Evolutionary conservation across 2,797 vertebrate species (phyloP), one percentile per base, ranked within the genome.

Genomic region (Takifugu rubripes): DNA sequence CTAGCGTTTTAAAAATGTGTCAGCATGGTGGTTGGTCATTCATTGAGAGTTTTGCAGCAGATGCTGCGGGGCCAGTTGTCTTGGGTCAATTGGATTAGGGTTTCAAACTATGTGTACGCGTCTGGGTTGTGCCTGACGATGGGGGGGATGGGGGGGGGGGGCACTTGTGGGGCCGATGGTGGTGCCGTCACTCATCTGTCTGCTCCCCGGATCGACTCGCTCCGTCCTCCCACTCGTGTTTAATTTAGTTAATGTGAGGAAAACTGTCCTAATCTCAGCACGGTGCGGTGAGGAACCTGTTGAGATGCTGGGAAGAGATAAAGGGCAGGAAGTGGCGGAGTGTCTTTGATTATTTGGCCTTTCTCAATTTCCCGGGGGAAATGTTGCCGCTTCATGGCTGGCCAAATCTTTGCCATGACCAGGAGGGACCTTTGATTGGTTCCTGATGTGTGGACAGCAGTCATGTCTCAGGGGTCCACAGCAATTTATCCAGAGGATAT

Each of bases 261-360:
- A 71, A 76, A 43, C 52, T 24, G 6, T 31, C 59, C 62, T 77
- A 59, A 66, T 59, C 61, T 83, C 68, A 48, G 75, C 62, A 14
- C 53, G 29, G 64, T 27, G 49, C 55, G 40, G 50, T 56, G 44
- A 52, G 3, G 17, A 63, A 54, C 65, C 47, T 12, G 62, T 56
- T 61, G 62, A 74, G 77, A 72, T 60, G 74, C 69, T 74, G 25
- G 10, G 46, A 47, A 16, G 40, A 54, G 72, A 85, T 84, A 79
- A 82, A 77, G 66, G 74, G 70, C 81, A 83, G 77, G 81, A 88
- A 84, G 79, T 74, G 79, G 72, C 25, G 14, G 70, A 65, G 81
- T 70, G 78, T 85, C 87, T 88, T 84, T 82, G 82, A 89, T 84
- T 89, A 85, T 87, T 83, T 82, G 68, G 69, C 75, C 81, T 78